Base-by-base conservation (phyloP, 53 echinoderm and acorn worm genomes). In the Apostichopus leukothele region DNA sequence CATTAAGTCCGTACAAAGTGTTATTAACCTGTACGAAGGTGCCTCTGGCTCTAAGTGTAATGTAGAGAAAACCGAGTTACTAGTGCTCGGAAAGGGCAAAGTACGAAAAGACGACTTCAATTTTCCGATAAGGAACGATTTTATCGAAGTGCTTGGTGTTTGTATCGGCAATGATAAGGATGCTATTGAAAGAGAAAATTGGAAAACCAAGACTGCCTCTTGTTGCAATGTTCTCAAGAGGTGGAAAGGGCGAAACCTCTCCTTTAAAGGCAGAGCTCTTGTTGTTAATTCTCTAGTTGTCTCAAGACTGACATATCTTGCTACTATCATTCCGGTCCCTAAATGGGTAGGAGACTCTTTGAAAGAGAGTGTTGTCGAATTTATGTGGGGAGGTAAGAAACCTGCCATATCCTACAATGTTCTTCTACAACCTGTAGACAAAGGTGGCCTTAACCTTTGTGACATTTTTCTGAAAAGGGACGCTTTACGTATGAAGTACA, bases 21-120 rank as follows among this genome's bases (percentile, higher is more conserved):
- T 80, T 51, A 53, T 89, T 66, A 60, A 81, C 1, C n/a, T 51
- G 2, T 89, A 89, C 20, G 73, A 71, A 19, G 19, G 6, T 0
- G 81, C 81, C 13, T 89, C 89, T 18, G 89, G 83, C 9, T 89
- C 79, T 13, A 89, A 89, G 59, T 79, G 79, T 26, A 89, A 81
- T 73, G 13, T 81, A 66, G 81, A 89, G 1, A 89, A 89, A 71
- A 81, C 89, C n/a, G 89, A 89, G 67, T 51, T 89, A 22, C 23
- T 89, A 9, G 67, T 19, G 7, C 3, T 89, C 18, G 81, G 81
- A 1, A 14, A 16, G 2, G 51, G 71, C 14, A 68, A 8, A 19
- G 4, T 14, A 9, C 22, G 53, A 0, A 22, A 23, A 16, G 54
- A 20, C 9, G n/a, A 80, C 0, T 80, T 80, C 23, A 6, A 55